phyloP scores from a whole-genome alignment of 2,888 invertebrate species.

The Bimastos eiseni region DNA sequence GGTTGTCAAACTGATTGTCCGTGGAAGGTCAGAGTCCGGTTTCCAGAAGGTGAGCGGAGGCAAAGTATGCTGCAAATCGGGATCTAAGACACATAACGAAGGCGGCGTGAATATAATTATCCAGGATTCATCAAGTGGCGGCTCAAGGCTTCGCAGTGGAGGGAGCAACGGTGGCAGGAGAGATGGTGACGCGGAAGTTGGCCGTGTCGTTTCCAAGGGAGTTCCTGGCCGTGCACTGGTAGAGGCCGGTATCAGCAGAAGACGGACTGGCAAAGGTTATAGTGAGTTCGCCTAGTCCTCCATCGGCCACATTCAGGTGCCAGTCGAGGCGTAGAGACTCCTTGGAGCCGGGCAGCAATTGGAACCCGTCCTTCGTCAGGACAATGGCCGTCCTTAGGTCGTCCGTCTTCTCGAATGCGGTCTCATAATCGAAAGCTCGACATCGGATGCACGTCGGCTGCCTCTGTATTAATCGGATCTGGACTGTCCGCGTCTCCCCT shows the following conservation, averaged over 20 bases:
- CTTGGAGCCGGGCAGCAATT: neutral
- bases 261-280: conserved; percentile 13
- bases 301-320: conserved; percentile 31
- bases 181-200: neutral
- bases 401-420: neutral
- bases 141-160: too few relatives aligned
- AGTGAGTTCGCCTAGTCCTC: conserved; percentile 27
- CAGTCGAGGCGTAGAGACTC: neutral
- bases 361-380: neutral
- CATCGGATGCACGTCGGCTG: conserved; percentile 21
- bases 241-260: neutral
- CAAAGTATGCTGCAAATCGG: too few relatives aligned
- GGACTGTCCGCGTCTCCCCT: neutral
- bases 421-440: conserved; percentile 22
- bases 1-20: too few relatives aligned
- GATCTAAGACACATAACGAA: too few relatives aligned
- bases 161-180: neutral
- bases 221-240: neutral
- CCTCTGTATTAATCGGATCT: neutral
- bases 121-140: too few relatives aligned
- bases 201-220: neutral
- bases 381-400: neutral
- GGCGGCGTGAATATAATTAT: too few relatives aligned
- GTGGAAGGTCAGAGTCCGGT: too few relatives aligned
- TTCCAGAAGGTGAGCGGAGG: too few relatives aligned